phyloP scores from a whole-genome alignment of 2,113 vertebrate genomes.

The Clarias magur region DNA sequence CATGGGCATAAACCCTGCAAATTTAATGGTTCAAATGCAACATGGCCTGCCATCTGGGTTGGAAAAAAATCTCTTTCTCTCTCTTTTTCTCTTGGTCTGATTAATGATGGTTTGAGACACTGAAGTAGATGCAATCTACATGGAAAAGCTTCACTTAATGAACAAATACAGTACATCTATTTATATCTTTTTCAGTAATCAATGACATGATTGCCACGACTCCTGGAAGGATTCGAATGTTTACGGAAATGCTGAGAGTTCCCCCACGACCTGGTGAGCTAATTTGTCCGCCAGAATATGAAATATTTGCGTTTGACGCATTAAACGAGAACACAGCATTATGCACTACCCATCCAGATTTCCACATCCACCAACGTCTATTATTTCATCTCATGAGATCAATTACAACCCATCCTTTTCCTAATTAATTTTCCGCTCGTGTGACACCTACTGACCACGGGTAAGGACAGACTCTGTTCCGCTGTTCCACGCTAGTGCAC shows the following conservation, averaged over 20 bases:
- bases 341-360: not conserved
- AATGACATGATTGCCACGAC: not conserved
- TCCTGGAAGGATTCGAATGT: constrained; percentile 31
- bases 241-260: constrained; percentile 25
- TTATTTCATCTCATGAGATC: not conserved
- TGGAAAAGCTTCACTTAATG: constrained; percentile 44
- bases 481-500: constrained; percentile 20
- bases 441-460: constrained; percentile 34
- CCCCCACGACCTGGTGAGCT: not conserved
- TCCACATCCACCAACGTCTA: constrained; percentile 9
- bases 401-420: constrained; percentile 32
- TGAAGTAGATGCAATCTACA: constrained; percentile 55
- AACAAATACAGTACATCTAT: constrained; percentile 8
- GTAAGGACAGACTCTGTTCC: constrained; percentile 6
- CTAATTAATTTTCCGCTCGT: constrained; percentile 47
- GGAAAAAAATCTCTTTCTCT: constrained; percentile 37
- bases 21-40: constrained; percentile 73
- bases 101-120: constrained; percentile 52
- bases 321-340: no score
- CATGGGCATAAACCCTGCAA: constrained; percentile 71
- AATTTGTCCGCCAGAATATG: constrained; percentile 38
- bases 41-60: constrained; percentile 73
- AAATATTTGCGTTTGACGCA: constrained; percentile 20
- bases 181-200: no score
- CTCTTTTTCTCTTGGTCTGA: constrained; percentile 13